Evolutionary conservation across 2,888 invertebrate genomes (phyloP), one percentile per base, ranked within the genome.

Genomic region (Thecocarcelia acutangulata): DNA sequence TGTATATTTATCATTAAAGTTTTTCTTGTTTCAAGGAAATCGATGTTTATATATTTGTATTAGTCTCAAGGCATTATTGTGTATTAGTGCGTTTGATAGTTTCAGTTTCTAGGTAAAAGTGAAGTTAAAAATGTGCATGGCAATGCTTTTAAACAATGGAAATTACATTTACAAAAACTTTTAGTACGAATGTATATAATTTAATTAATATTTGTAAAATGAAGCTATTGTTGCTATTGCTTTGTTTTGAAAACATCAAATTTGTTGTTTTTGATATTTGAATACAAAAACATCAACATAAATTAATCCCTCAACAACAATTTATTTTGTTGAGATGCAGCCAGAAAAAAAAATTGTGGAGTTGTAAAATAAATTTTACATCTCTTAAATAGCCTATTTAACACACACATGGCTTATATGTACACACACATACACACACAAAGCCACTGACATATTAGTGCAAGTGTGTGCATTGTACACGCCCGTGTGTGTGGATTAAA

Each of bases 261-360:
- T 21, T 64, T 54, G 61, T 69, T 76, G 76, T 56, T n/a, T n/a
- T n/a, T 63, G 52, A 59, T 69, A 54, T 74, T 69, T 59, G 63
- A 79, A 79, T 68, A 19, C 40, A 66, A 50, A 69, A 69, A 80
- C 68, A 63, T 44, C 52, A 61, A 69, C 68, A 68, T 64, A 74
- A 80, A 80, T 80, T 74, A 80, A 80, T 80, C 69, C 80, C 80
- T 50, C 40, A 80, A 69, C 74, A 80, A 64, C 64, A 44, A 74
- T 78, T 64, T 74, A 56, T 54, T 11, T 40, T 56, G 56, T 54
- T 37, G 15, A 37, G 13, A 28, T 19, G 8, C 13, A 56, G 33
- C 15, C 33, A 21, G 12, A 17, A 46, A 54, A 54, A 46, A 50
- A 52, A 42, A 28, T 15, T 19, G 50, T 15, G 37, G 28, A 68